These are phyloP conservation scores for Ormyrus rosae DNA, from an alignment of 2,888 invertebrate species.

Conservation along the genomic window DNA sequence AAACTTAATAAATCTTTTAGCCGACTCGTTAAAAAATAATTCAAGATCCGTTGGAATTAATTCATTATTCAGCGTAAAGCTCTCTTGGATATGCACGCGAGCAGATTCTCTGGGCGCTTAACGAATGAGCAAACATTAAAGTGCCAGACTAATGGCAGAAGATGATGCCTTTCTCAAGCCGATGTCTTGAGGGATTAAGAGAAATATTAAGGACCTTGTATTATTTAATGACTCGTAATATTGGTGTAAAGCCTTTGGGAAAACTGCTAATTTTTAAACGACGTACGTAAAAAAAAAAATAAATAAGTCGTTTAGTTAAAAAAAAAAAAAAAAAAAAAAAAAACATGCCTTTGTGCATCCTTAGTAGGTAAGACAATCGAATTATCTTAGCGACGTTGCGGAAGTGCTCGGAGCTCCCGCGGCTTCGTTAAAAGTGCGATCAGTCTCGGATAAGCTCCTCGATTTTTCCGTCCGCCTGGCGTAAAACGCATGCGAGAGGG, in stretches of 20 bases:
- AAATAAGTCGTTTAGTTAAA: too few species aligned
- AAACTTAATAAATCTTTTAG: too few species aligned
- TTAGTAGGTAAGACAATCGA: conserved; percentile 14
- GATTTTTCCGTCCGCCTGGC: conserved; percentile 32
- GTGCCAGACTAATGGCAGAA: conserved; percentile 42
- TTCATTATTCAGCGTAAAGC: conserved; percentile 37
- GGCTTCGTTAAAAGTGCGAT: conserved; percentile 48
- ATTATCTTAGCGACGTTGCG: conserved; percentile 10
- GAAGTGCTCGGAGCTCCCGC: background rate
- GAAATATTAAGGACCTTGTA: conserved; percentile 13
- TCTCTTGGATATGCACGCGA: background rate
- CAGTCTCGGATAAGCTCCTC: conserved; percentile 25
- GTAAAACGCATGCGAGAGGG: conserved; percentile 40
- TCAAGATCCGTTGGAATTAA: conserved; percentile 4
- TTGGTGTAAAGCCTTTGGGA: too few species aligned
- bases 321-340: too few species aligned
- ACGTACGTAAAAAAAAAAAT: too few species aligned
- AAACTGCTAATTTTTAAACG: too few species aligned
- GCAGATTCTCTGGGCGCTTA: background rate
- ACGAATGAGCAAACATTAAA: conserved; percentile 22
- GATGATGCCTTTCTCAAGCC: conserved; percentile 20
- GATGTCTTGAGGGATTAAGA: background rate
- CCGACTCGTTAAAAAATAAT: too few species aligned
- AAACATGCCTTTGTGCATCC: too few species aligned
- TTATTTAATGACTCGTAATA: background rate